These are phyloP conservation scores for Okapia johnstoni DNA, from an alignment of 2,113 vertebrate species.

Conservation along the genomic window DNA sequence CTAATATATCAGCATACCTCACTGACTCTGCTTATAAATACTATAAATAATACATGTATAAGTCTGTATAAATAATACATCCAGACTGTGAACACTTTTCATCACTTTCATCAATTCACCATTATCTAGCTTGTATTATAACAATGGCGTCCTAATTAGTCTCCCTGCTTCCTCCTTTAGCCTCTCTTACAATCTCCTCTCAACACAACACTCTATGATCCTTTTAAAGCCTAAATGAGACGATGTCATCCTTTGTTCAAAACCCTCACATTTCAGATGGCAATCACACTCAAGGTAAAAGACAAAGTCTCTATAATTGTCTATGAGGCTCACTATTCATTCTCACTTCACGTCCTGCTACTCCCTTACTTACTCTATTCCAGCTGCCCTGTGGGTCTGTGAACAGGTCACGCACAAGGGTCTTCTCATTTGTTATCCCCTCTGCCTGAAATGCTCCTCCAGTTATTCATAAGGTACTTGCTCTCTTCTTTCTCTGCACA, in stretches of 20 bases:
- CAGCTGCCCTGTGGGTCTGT: neutral
- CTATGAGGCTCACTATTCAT: neutral
- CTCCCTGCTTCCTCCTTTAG: neutral
- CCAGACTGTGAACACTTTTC: neutral
- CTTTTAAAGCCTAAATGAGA: neutral
- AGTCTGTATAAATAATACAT: neutral
- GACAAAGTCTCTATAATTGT: neutral
- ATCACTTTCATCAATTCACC: neutral
- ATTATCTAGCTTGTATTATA: neutral
- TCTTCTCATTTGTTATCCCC: neutral
- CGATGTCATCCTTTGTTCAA: neutral
- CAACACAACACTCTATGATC: neutral
- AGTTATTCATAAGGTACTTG: neutral
- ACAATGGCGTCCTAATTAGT: neutral
- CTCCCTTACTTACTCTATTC: neutral
- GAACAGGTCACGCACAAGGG: neutral
- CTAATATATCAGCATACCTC: neutral
- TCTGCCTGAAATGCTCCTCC: neutral
- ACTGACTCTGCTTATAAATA: neutral
- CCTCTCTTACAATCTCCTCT: neutral
- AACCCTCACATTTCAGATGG: neutral
- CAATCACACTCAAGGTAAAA: neutral
- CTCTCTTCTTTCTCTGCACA: neutral
- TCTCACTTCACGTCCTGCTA: neutral
- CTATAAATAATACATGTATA: neutral